Evolutionary conservation across 2,113 vertebrate species (phyloP), one percentile per base, ranked within the genome.

Genomic region (Tupaia chinensis): DNA sequence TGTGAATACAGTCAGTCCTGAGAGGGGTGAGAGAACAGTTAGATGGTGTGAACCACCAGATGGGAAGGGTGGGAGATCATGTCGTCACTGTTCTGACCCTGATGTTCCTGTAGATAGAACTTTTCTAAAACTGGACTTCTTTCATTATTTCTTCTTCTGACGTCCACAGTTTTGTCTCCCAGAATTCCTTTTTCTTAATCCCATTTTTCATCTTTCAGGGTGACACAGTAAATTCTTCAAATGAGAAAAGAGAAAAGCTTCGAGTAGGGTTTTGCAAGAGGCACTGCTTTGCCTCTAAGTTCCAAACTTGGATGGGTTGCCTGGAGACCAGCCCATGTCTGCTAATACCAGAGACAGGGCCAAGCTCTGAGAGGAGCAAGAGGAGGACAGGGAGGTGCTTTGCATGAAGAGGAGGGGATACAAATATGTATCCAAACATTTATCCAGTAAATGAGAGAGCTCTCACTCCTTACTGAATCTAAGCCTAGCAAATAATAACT

Each of bases 1-100:
- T 95, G 96, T 70, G 96, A 97, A 95, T 34, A 63, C 78, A 93
- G 66, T 53, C 66, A 63, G 72, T 97, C 97, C 89, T 77, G 86
- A 91, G 95, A 93, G 61, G 96, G 66, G 96, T 89, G 96, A 93
- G 86, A 77, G 65, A 76, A 66, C 44, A 44, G 44, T 44, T 44
- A 44, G 72, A 77, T 22, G 81, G 82, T 6, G 77, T 81, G 86
- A 97, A 61, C 22, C 61, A 6, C 70, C 23, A 27, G 81, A 19
- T 63, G 58, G 85, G 63, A 94, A 95, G 19, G 11, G 58, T 15
- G 14, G 63, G 84, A 83, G 92, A 63, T 1, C 53, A 27, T 66
- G 78, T 20, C 15, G 0, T 90, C 87, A 19, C 56, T 90, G 82
- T 54, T 70, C 89, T 95, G 93, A 91, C 88, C 92, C 88, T 63